A percentile compares a stretch with the other conserved stretches of the same genome.
phyloP scores from a whole-genome alignment of 2,888 invertebrate genomes.

The Dimorphilus gyrociliatus region DNA sequence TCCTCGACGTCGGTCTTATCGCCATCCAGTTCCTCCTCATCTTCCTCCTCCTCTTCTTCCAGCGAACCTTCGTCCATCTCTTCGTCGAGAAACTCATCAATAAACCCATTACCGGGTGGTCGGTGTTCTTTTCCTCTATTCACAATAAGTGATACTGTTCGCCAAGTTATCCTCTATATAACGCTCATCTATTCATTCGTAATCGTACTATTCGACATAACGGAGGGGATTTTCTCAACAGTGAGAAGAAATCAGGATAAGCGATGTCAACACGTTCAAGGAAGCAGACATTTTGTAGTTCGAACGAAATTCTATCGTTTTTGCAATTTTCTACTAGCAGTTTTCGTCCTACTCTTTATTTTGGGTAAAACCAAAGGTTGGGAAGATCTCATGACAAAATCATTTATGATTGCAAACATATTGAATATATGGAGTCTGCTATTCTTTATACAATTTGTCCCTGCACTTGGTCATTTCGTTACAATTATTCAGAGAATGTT shows the following conservation, averaged over 20 bases:
- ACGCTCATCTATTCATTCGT: constrained; percentile 3
- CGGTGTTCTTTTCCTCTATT: constrained; percentile 4
- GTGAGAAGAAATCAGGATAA: constrained; percentile 1
- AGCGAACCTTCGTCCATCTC: neutral
- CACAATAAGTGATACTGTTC: neutral
- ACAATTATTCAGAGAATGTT: constrained; percentile 7
- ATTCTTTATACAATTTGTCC: constrained; percentile 6
- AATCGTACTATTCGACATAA: constrained; percentile 3
- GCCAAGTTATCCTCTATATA: constrained; percentile 1
- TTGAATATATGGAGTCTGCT: constrained; percentile 6
- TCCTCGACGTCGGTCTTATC: too few relatives aligned
- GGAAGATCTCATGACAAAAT: constrained; percentile 2
- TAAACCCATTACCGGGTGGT: too few relatives aligned
- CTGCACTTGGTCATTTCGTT: constrained; percentile 6
- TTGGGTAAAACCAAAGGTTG: neutral
- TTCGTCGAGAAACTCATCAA: neutral
- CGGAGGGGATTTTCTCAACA: constrained; percentile 1
- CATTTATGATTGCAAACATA: constrained; percentile 6
- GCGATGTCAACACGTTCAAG: constrained; percentile 2
- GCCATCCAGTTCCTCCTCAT: too few relatives aligned
- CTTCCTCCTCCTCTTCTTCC: too few relatives aligned
- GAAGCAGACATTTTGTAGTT: constrained; percentile 5
- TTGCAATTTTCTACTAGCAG: constrained; percentile 5
- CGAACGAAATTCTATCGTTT: constrained; percentile 5
- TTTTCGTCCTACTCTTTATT: constrained; percentile 4